Percentiles rank a stretch among this genome's conserved stretches.
Conservation (phyloP, 2,113 vertebrate genomes). For the Siphamia tubifer region DNA sequence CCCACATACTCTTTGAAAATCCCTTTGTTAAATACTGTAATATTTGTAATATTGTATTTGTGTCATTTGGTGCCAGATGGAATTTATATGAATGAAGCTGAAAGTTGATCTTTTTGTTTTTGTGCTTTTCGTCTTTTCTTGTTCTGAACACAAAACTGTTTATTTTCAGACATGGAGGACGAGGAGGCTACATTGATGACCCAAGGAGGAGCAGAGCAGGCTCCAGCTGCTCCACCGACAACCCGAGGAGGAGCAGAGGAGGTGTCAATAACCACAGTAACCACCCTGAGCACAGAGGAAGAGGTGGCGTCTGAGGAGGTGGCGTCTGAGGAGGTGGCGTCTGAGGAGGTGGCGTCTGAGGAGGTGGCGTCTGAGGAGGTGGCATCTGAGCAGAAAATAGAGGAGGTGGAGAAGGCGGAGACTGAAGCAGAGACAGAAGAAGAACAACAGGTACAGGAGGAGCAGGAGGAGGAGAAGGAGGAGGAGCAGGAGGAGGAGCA, state of each 20-base stretch:
- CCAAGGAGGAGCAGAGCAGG: not conserved
- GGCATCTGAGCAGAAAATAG: too few species aligned
- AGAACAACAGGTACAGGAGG: not conserved
- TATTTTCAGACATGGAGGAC: conserved; percentile 11
- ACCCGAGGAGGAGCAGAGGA: not conserved
- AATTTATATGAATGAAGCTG: too few species aligned
- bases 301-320: too few species aligned
- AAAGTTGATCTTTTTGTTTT: not conserved
- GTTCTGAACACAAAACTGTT: not conserved
- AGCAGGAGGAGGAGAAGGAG: not conserved
- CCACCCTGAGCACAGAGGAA: not conserved
- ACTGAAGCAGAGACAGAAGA: not conserved
- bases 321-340: too few species aligned
- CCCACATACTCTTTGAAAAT: too few species aligned
- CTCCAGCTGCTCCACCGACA: not conserved
- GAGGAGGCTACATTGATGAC: not conserved
- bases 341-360: too few species aligned
- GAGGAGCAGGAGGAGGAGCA: not conserved
- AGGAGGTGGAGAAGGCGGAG: not conserved
- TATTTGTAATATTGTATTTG: too few species aligned
- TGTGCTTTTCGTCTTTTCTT: not conserved
- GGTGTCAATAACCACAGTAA: not conserved
- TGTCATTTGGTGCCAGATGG: too few species aligned
- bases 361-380: too few species aligned
- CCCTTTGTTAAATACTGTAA: too few species aligned